Base-by-base conservation (phyloP, 1,140 invertebrate genomes). In the Atta cephalotes region DNA sequence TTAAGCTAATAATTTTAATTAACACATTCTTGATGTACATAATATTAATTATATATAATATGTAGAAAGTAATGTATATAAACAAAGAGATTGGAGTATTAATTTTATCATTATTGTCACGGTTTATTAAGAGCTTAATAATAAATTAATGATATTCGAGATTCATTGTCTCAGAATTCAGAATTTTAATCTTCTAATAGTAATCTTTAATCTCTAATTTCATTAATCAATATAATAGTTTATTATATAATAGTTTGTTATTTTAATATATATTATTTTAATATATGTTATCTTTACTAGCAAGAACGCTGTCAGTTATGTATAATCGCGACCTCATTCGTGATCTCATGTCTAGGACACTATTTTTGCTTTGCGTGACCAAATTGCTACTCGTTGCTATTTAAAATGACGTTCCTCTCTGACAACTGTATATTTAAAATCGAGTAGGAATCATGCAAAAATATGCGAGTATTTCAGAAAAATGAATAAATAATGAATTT, bases 381-480 rank as follows among this genome's bases (percentile, higher is more conserved):
- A 56, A 81, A 71, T 71, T 56, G 31, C 31, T 56, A 56, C 31
- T 16, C 25, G 49, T 77, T 77, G n/a, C 21, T 45, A 6, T 81
- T 56, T 81, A 81, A 81, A 81, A 14, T 70, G 78, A 81, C 49
- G 56, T 74, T 62, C 39, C 70, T 31, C 39, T 84, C 39, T 84
- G 70, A 76, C 70, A 74, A 53, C 39, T 82, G 45, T 82, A 84
- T 58, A 21, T 71, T 70, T 58, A 71, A 70, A 71, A 71, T 81
- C 65, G 21, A 81, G 21, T 71, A 81, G 18, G 53, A 51, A 35
- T 56, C 49, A n/a, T 28, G 31, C 18, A 49, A 81, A 49, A 71
- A 14, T 56, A 56, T 45, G 25, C n/a, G 16, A 39, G 9, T n/a
- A 31, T 51, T 79, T 79, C 25, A 21, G 28, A 35, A 66, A 79